These are phyloP conservation scores for Steromphala cineraria DNA, from an alignment of 2,888 invertebrate species.

Conservation along the genomic window DNA sequence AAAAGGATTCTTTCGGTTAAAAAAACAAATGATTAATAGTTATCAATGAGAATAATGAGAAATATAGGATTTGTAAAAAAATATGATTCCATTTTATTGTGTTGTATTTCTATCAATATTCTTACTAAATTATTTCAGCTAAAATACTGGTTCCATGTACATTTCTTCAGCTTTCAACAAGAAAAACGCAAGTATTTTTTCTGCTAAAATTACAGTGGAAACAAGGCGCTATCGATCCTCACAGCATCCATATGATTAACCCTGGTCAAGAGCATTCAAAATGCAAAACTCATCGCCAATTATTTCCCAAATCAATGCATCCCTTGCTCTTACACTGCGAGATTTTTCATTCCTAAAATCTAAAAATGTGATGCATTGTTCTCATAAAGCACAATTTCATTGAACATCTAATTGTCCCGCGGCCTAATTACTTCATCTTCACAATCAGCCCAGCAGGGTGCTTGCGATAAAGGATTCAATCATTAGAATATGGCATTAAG, in stretches of 20 bases:
- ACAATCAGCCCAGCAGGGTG: neutral
- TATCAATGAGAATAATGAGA: too few species aligned
- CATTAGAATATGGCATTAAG: neutral
- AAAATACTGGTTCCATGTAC: too few species aligned
- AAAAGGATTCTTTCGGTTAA: too few species aligned
- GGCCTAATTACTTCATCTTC: neutral
- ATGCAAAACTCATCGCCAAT: conserved; percentile 5
- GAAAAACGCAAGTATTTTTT: too few species aligned
- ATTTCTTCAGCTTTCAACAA: too few species aligned
- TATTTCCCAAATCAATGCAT: neutral
- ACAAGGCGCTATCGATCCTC: neutral
- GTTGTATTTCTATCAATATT: too few species aligned
- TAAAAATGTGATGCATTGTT: neutral
- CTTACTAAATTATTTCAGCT: too few species aligned
- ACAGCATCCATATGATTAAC: neutral
- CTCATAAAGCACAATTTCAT: neutral
- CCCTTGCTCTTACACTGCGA: neutral
- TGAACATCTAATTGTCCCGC: neutral
- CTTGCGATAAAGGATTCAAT: neutral
- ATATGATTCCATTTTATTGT: too few species aligned
- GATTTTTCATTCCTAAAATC: neutral
- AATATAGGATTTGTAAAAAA: too few species aligned
- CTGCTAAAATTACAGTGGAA: too few species aligned
- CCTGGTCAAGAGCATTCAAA: neutral
- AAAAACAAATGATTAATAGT: too few species aligned